Base-by-base conservation (phyloP, 2,797 vertebrate genomes). In the Pangasius mekongensis region DNA sequence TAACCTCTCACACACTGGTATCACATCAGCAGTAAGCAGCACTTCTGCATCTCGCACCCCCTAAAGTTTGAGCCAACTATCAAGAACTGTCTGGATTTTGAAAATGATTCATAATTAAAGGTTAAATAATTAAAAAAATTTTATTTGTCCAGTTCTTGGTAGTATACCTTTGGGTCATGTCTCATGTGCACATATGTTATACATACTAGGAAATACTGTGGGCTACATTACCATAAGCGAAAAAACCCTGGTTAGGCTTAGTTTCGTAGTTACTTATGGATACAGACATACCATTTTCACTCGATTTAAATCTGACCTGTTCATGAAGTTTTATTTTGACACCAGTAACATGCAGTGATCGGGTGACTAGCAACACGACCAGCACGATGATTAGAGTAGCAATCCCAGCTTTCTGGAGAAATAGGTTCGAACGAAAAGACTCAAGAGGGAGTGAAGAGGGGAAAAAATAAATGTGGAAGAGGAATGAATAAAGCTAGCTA, bases 401-500 rank as follows among this genome's bases (percentile, higher is more conserved):
- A 80, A 80, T 22, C 30, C 52, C 33, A 16, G 78, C 56, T 14
- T 24, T 14, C 6, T 43, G 9, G 33, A 39, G 5, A 27, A 80
- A 13, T 16, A 5, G n/a, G n/a, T 8, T 33, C 2, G 52, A 56
- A 81, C 36, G 8, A 80, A 86, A 56, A 74, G 80, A 77, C 56
- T 88, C 67, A 54, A 56, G 39, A 66, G 58, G 88, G 64, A 87
- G 89, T 81, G 86, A 74, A 49, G 82, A 77, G 47, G 87, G 83
- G 66, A 91, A 69, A 69, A 87, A 86, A 58, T n/a, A 84, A 81
- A 80, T 1, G 78, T 92, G 91, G 90, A 89, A 86, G 83, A 87
- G 89, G 90, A 87, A 62, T 86, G 87, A 92, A 91, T 90, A 92
- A 90, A 91, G 88, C 78, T 85, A 87, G 93, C 90, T 89, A 91